Percentiles rank a stretch among this genome's conserved stretches.
phyloP scores from a whole-genome alignment of 2,113 vertebrate genomes.

The Chrysochloris asiatica region DNA sequence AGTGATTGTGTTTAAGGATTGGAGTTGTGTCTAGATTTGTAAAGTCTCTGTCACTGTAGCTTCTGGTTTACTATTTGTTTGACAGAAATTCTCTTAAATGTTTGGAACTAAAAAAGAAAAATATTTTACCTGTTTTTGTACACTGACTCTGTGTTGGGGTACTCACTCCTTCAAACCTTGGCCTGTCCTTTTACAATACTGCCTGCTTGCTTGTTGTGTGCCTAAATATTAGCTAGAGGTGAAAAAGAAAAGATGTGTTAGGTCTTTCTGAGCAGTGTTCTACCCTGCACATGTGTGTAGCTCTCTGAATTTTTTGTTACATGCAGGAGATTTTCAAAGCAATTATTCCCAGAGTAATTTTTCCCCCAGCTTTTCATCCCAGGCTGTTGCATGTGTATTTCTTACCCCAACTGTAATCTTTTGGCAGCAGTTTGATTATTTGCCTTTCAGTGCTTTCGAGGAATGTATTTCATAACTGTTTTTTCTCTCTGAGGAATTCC shows the following conservation, averaged over 20 bases:
- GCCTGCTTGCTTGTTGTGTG: not conserved
- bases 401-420: not conserved
- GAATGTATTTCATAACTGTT: not conserved
- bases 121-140: not conserved
- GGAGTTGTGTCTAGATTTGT: not conserved
- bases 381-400: not conserved
- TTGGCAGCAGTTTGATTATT: not conserved
- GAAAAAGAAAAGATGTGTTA: not conserved
- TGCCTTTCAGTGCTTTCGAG: not conserved
- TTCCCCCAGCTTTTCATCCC: too few species aligned
- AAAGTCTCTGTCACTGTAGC: not conserved
- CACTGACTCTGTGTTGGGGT: not conserved
- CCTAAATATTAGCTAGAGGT: not conserved
- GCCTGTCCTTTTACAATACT: not conserved
- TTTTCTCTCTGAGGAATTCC: not conserved
- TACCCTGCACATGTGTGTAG: not conserved
- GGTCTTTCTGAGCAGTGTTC: not conserved
- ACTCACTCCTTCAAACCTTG: not conserved
- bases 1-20: not conserved
- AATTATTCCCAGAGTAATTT: too few species aligned
- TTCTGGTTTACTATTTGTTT: not conserved
- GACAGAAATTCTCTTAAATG: not conserved
- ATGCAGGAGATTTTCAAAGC: not conserved
- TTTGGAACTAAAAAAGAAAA: not conserved
- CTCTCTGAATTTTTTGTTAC: not conserved